These are phyloP conservation scores for Botia almorhae DNA, from an alignment of 2,797 vertebrate genomes.

Conservation along the genomic window DNA sequence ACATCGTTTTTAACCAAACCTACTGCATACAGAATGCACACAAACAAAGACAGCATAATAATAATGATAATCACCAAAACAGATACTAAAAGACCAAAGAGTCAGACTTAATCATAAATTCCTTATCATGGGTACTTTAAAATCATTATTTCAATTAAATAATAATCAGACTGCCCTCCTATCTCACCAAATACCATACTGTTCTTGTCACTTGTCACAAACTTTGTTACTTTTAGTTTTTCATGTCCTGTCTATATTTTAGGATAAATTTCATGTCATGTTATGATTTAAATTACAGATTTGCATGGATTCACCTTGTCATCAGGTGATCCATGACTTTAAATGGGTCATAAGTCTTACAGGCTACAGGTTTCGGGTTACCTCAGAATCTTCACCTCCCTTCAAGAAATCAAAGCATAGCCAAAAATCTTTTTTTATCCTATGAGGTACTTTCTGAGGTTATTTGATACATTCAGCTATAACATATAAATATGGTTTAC, in stretches of 20 bases:
- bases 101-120: background rate
- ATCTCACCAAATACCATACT: background rate
- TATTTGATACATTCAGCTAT: background rate
- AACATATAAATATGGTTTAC: background rate
- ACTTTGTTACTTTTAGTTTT: constrained; percentile 9
- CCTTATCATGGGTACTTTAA: background rate
- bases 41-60: background rate
- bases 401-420: constrained; percentile 2
- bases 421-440: background rate
- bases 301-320: constrained; percentile 25
- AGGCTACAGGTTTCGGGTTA: constrained; percentile 8
- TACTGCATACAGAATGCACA: background rate
- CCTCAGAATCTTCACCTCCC: background rate
- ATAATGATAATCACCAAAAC: background rate
- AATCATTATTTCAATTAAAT: background rate
- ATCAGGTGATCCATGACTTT: constrained; percentile 16
- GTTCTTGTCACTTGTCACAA: background rate
- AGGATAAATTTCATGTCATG: constrained; percentile 45
- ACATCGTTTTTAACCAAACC: background rate
- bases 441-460: background rate
- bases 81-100: background rate
- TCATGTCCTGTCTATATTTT: background rate
- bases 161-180: background rate
- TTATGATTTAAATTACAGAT: constrained; percentile 45
- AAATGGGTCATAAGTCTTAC: constrained; percentile 11